Evolutionary conservation across 2,888 invertebrate species (phyloP).

Genomic region (Idaea straminata): DNA sequence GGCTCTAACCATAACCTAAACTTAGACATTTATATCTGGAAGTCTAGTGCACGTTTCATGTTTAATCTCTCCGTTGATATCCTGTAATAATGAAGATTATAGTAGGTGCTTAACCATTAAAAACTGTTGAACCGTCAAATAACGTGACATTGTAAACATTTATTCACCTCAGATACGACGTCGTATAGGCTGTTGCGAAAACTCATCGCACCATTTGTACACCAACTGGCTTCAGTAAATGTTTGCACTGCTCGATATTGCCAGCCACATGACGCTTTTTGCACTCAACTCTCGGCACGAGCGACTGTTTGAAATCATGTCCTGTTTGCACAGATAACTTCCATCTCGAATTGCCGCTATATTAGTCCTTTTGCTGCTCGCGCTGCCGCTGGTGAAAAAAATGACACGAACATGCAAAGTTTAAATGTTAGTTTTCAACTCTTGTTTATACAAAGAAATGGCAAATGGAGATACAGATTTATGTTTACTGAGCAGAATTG

Average conservation of each 20-base stretch:
- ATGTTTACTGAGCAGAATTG: too few species aligned
- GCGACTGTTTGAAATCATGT: slow-evolving; percentile 45
- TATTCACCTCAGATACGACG: slow-evolving; percentile 25
- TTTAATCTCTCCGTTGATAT: slow-evolving; percentile 15
- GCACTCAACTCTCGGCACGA: slow-evolving; percentile 35
- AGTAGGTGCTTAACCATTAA: not conserved
- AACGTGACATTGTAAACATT: slow-evolving; percentile 24
- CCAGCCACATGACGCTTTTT: slow-evolving; percentile 57
- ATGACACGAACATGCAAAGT: slow-evolving; percentile 5
- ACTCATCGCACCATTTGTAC: slow-evolving; percentile 59
- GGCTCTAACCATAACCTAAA: too few species aligned
- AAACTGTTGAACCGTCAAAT: slow-evolving; percentile 13
- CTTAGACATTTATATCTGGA: not conserved
- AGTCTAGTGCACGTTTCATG: not conserved
- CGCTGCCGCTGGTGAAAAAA: slow-evolving; percentile 11
- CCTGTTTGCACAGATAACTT: slow-evolving; percentile 49
- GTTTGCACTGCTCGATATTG: slow-evolving; percentile 68
- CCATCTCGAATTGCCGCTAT: slow-evolving; percentile 35
- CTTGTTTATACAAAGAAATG: not conserved
- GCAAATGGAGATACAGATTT: too few species aligned
- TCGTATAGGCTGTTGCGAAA: slow-evolving; percentile 45
- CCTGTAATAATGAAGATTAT: slow-evolving; percentile 5
- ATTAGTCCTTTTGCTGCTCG: slow-evolving; percentile 30
- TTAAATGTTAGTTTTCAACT: slow-evolving; percentile 6
- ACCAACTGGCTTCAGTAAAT: slow-evolving; percentile 57